phyloP scores from a whole-genome alignment of 2,113 vertebrate species.

The Paedocypris sp. region DNA sequence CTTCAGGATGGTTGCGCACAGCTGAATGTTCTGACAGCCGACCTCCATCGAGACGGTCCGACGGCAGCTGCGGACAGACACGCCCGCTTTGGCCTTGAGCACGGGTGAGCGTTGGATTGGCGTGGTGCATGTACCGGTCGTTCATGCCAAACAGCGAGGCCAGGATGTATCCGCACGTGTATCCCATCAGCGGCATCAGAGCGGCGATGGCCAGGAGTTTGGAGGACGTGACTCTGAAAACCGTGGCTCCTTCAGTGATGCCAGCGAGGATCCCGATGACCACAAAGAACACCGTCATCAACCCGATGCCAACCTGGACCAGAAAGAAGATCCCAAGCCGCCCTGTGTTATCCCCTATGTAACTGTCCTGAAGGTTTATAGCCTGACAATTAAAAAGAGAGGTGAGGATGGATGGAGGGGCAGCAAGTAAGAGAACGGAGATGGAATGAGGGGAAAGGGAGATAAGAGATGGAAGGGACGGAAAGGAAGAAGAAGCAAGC shows the following conservation, averaged over 20 bases:
- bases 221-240: constrained; percentile 49
- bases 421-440: too few species aligned
- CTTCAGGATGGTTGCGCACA: constrained; percentile 64
- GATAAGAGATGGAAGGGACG: too few species aligned
- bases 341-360: too few species aligned
- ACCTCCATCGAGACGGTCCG: constrained; percentile 67
- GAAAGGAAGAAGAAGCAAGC: too few species aligned
- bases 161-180: constrained; percentile 61
- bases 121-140: constrained; percentile 45
- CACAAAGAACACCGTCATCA: constrained; percentile 33
- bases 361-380: too few species aligned
- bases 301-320: constrained; percentile 52
- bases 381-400: too few species aligned
- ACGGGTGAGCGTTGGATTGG: too few species aligned
- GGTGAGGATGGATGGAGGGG: too few species aligned
- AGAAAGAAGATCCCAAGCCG: not conserved
- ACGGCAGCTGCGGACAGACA: constrained; percentile 53
- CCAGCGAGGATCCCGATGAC: constrained; percentile 25
- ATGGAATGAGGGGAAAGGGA: too few species aligned
- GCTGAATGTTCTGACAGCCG: constrained; percentile 67
- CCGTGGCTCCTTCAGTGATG: constrained; percentile 29
- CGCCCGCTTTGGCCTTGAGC: too few species aligned
- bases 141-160: constrained; percentile 58
- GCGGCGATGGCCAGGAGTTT: constrained; percentile 53
- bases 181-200: constrained; percentile 70